phyloP scores from a whole-genome alignment of 2,113 vertebrate genomes.

The Lepisosteus oculatus region DNA sequence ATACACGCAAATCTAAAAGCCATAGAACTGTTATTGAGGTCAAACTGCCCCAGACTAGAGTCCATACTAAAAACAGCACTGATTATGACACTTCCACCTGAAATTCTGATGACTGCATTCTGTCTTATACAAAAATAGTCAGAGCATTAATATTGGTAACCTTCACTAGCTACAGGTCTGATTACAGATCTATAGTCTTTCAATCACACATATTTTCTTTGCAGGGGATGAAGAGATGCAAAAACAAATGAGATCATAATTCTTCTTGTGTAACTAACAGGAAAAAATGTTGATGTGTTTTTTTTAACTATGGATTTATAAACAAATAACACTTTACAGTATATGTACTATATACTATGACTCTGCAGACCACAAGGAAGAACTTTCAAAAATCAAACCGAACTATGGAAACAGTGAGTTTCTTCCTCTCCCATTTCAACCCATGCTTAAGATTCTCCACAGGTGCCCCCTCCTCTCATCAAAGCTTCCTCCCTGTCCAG shows the following conservation, averaged over 20 bases:
- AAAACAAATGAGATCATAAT: constrained; percentile 42
- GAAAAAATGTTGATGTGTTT: background rate
- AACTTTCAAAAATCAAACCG: no score
- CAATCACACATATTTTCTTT: constrained; percentile 45
- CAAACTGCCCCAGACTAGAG: background rate
- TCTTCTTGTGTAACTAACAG: constrained; percentile 35
- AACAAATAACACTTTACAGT: no score
- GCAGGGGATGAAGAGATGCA: constrained; percentile 32
- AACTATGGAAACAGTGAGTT: background rate
- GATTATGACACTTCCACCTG: constrained; percentile 15
- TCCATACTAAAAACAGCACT: constrained; percentile 4
- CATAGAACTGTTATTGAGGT: background rate
- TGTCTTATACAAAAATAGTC: background rate
- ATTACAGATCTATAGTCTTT: constrained; percentile 42
- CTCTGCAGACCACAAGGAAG: no score
- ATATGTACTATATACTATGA: no score
- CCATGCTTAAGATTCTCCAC: background rate
- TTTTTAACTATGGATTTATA: no score
- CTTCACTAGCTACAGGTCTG: constrained; percentile 33
- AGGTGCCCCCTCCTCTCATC: background rate
- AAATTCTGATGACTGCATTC: constrained; percentile 7
- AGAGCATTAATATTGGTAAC: constrained; percentile 27
- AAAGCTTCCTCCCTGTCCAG: background rate
- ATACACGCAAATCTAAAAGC: constrained; percentile 18
- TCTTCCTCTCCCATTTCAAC: background rate